Base-by-base conservation (phyloP, 2,113 vertebrate genomes). In the Okapia johnstoni region DNA sequence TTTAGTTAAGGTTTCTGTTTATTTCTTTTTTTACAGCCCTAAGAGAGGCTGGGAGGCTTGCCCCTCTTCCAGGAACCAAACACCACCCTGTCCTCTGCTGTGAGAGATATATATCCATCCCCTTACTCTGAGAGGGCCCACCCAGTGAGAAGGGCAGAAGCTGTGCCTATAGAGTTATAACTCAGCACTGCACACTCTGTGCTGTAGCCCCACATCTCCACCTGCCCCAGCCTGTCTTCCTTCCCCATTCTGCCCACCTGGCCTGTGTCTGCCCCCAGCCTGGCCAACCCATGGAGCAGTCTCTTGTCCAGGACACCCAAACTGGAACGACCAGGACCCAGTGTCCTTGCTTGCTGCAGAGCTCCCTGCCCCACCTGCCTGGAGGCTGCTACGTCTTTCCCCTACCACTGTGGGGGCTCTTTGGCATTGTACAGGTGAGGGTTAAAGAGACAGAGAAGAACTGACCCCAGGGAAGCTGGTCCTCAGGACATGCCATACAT, bases 91-190 rank as follows among this genome's bases (percentile, higher is more conserved):
- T 17, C 86, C 15, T 11, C 16, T 54, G 57, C 23, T 46, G 36
- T 23, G 5, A 7, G 33, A 86, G 55, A 50, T 48, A 43, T 5
- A 7, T 19, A 55, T 54, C 36, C 33, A 50, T 52, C 17, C n/a
- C 40, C 60, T 70, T 8, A 25, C 52, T 52, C 60, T 36, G n/a
- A n/a, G n/a, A 89, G 52, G 17, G 63, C 40, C 30, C 40, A 30
- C 40, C 36, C 50, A 13, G 8, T 11, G 5, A 70, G 30, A 30
- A 81, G 23, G 14, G 52, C 36, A 55, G 50, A 57, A 88, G 30
- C 50, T 57, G 33, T 52, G 50, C 2, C 16, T 33, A 0, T 17
- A 11, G 86, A 9, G 16, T 26, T 3, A 5, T 0, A 50, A 10
- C 13, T 25, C 40, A 58, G 61, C 55, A 17, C 19, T 58, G 40